Base-by-base conservation (phyloP, 2,888 invertebrate genomes). In the Aethes cnicana region DNA sequence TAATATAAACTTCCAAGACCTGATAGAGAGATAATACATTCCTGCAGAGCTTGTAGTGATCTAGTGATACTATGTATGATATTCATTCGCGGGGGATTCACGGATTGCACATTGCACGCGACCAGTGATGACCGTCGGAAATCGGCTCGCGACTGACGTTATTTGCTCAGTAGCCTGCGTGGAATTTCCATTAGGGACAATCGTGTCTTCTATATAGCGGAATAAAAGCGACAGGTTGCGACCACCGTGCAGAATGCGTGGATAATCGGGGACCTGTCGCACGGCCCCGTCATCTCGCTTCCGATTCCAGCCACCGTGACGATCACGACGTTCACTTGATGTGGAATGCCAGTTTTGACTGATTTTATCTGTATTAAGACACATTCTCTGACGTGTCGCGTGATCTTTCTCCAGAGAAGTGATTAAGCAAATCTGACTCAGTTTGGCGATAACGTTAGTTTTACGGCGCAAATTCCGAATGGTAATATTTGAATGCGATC, bases 221-320 rank as follows among this genome's bases (percentile, higher is more conserved):
- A 61, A 63, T 64, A 56, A 64, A 61, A 60, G 64, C 56, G 69
- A 71, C 72, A 75, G 70, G 73, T 72, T 73, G 69, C 62, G 63
- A 58, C 71, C 68, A 77, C 77, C 83, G 80, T 80, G 80, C 78
- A 81, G 77, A 86, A 89, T 84, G 85, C 87, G 88, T 84, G 66
- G 74, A 83, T 79, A 88, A 87, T 87, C 78, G 76, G 76, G 58
- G 81, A 86, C 86, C 84, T 84, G 87, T 89, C 87, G 83, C 88
- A 87, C 87, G 87, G 82, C 79, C 82, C 65, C 68, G 56, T 59
- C 62, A 54, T 66, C 68, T 68, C 63, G 61, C 60, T 66, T 69
- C 64, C 65, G 62, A 67, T 69, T 68, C 68, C 64, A 65, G 57
- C 61, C 59, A 61, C 69, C 70, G 70, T 77, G 67, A 69, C 66